Evolutionary conservation across 1,140 invertebrate genomes (phyloP).

Genomic region (Metaphire vulgaris): DNA sequence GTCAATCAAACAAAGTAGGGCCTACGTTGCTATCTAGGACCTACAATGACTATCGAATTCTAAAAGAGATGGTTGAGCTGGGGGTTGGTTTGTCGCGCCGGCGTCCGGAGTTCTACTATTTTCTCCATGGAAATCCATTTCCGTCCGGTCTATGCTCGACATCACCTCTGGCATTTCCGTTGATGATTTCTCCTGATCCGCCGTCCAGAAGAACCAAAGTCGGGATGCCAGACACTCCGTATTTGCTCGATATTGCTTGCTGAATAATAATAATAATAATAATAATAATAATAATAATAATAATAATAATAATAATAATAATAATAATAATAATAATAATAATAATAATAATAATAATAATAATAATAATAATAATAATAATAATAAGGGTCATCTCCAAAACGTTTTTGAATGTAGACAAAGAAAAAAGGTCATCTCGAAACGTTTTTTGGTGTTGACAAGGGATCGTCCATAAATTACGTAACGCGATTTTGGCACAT

Average conservation of each 20-base stretch:
- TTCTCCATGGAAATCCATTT: conserved; percentile 9
- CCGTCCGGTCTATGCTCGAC: not conserved
- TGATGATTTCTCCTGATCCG: conserved; percentile 57
- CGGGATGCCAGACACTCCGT: conserved; percentile 66
- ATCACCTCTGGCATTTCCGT: conserved; percentile 53
- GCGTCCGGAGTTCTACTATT: too few species aligned
- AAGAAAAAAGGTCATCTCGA: too few species aligned
- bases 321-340: not conserved
- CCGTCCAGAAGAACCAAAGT: conserved; percentile 66
- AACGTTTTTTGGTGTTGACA: too few species aligned
- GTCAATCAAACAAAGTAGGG: too few species aligned
- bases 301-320: not conserved
- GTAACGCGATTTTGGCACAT: too few species aligned
- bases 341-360: not conserved
- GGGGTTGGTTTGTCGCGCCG: too few species aligned
- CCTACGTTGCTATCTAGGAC: too few species aligned
- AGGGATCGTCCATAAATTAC: too few species aligned
- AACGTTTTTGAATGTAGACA: not conserved
- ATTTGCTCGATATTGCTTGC: conserved; percentile 53
- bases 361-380: not conserved
- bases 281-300: not conserved
- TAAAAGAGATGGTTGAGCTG: too few species aligned
- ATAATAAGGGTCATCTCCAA: not conserved
- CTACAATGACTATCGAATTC: too few species aligned
- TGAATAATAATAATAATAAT: not conserved